Base-by-base conservation (phyloP, 2,797 vertebrate species). In the Melopsittacus undulatus region DNA sequence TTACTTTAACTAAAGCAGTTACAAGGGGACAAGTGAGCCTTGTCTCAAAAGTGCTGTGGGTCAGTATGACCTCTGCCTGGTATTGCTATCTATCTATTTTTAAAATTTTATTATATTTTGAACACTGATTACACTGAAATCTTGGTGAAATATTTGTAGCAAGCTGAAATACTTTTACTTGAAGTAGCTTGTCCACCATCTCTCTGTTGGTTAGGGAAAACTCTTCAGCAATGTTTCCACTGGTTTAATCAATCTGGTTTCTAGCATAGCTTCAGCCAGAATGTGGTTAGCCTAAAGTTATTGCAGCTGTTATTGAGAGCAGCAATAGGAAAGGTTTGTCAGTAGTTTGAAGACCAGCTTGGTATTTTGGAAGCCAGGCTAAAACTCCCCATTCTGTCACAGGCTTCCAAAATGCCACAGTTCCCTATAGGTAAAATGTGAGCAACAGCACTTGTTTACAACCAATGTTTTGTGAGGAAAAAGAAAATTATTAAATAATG, bases 241-340 rank as follows among this genome's bases (percentile, higher is more conserved):
- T 88, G n/a, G n/a, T 63, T 95, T 88, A 64, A 63, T 83, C 32
- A 45, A 18, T 13, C 36, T 82, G 56, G 18, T 75, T 95, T 88
- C 77, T 63, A 96, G 46, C 32, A 63, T n/a, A 56, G 32, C 43
- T 88, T 76, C 90, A 87, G 54, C 36, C 85, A 89, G 77, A 93
- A 79, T 51, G 62, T 70, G 80, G 63, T 88, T 86, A 83, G 34
- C 23, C 36, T 73, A 56, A 66, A 73, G 32, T 91, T 92, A 57
- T 34, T 82, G 70, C 74, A 95, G 83, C 70, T 95, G 76, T 27
- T 87, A 11, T 62, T 72, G 64, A 95, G 48, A 90, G 48, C 8
- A 92, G 49, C 52, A 54, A 11, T 42, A 54, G 4, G 46, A 88
- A 64, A 66, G 57, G 54, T 32, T 70, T 80, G 62, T 57, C 13